Evolutionary conservation across 1,140 invertebrate species (phyloP).

Genomic region (Leptoteleia sp.): DNA sequence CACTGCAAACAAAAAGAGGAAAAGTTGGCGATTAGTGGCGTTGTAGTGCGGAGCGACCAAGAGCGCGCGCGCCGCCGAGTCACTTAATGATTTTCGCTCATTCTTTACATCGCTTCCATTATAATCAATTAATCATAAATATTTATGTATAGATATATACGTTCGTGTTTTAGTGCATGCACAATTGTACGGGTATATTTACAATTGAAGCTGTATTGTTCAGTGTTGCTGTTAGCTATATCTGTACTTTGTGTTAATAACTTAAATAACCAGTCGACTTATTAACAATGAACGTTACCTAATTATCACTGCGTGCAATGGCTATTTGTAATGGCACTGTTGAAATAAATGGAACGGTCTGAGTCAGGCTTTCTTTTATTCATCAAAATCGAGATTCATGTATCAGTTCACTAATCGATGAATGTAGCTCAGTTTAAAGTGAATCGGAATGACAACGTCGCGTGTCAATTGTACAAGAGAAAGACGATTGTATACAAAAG

Average conservation of each 20-base stretch:
- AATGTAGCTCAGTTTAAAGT: slow-evolving; percentile 6
- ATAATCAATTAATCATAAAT: no score
- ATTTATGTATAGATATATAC: background rate
- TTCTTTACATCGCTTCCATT: no score
- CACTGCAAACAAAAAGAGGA: slow-evolving; percentile 58
- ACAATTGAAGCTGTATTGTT: slow-evolving; percentile 37
- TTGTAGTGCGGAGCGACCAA: background rate
- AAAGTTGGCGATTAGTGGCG: slow-evolving; percentile 28
- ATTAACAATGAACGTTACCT: slow-evolving; percentile 20
- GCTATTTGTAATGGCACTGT: slow-evolving; percentile 17
- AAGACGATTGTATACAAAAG: slow-evolving; percentile 2
- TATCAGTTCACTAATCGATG: slow-evolving; percentile 15
- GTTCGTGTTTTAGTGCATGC: slow-evolving; percentile 27
- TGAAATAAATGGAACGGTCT: slow-evolving; percentile 43
- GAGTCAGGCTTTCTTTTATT: slow-evolving; percentile 22
- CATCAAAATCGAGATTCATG: slow-evolving; percentile 24
- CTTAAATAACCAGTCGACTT: slow-evolving; percentile 1
- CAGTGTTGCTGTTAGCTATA: slow-evolving; percentile 16
- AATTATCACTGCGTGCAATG: slow-evolving; percentile 19
- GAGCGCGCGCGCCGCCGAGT: background rate
- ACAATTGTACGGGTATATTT: slow-evolving; percentile 46
- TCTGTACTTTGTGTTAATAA: slow-evolving; percentile 17
- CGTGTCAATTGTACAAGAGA: slow-evolving; percentile 7
- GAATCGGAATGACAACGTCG: slow-evolving; percentile 6
- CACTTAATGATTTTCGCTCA: background rate